Base-by-base conservation (phyloP, 2,888 invertebrate species). In the Malacosoma neustria region DNA sequence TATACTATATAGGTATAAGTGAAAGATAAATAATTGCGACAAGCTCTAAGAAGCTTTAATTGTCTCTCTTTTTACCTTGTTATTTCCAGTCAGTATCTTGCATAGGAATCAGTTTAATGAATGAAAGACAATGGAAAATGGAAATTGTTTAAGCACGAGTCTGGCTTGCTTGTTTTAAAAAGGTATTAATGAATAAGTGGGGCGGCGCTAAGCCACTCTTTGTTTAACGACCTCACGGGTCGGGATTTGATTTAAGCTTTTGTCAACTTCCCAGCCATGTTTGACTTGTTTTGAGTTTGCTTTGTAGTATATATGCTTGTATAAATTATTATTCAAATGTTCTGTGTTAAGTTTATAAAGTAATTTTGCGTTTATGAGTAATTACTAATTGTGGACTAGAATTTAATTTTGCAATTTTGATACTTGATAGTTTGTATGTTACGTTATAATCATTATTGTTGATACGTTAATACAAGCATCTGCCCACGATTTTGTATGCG, bases 201-300 rank as follows among this genome's bases (percentile, higher is more conserved):
- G 32, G 14, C 40, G 35, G 29, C 15, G 14, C 32, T 29, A 36
- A 35, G 15, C 38, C 41, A 34, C 38, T 39, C 35, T 45, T 47
- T 47, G 46, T 47, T 46, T 36, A 41, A 12, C n/a, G 30, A 36
- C 30, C 38, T 35, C 40, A 38, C 43, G 37, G 43, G 36, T 35
- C 34, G 41, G 49, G 22, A 48, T 52, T 54, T 56, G 54, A 56
- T 57, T 61, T 53, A 48, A 49, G 44, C 39, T 39, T 49, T 51
- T 49, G 48, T 53, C 52, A 50, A 51, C 51, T 41, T 35, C 40
- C 51, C 41, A 22, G 37, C 33, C 14, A 29, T 46, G 45, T 51
- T 47, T 53, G 47, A 48, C 38, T 53, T 49, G 47, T 51, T 50
- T 41, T 22, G 35, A 38, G 40, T 45, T 47, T 38, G 46, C 50